These are phyloP conservation scores for Congeria kusceri DNA, from an alignment of 2,888 invertebrate species.

Conservation along the genomic window DNA sequence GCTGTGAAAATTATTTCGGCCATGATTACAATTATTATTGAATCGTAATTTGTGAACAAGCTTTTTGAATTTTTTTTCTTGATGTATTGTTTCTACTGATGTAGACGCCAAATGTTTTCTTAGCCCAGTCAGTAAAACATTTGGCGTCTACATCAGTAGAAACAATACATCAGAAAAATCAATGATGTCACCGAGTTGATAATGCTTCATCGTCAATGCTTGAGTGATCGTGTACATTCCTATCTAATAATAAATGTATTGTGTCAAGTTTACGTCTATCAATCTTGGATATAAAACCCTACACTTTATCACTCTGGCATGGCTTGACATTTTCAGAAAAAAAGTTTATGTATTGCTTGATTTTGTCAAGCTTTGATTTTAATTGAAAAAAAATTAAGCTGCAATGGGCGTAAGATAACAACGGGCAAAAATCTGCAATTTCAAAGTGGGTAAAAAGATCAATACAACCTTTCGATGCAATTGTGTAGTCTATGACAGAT, in stretches of 20 bases:
- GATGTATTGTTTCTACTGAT: not conserved
- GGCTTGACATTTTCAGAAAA: not conserved
- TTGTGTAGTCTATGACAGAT: not conserved
- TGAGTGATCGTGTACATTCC: not conserved
- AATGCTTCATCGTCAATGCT: not conserved
- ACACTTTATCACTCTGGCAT: not conserved
- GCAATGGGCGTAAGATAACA: not conserved
- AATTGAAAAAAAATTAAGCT: not conserved
- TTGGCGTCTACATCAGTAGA: not conserved
- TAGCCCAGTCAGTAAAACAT: not conserved
- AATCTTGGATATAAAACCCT: not conserved
- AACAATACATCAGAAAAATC: too few relatives aligned
- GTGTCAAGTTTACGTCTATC: not conserved
- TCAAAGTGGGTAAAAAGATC: not conserved
- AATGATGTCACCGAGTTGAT: not conserved
- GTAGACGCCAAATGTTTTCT: constrained; percentile 1
- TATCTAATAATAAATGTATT: not conserved
- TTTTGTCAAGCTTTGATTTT: not conserved
- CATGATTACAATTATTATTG: not conserved
- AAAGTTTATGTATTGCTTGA: not conserved
- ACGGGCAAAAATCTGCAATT: not conserved
- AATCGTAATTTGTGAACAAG: not conserved
- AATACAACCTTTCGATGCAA: not conserved
- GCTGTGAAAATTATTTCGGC: not conserved
- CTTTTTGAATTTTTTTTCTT: not conserved